Evolutionary conservation across 2,113 vertebrate species (phyloP), one percentile per base, ranked within the genome.

Genomic region (Zosterops pallidus): DNA sequence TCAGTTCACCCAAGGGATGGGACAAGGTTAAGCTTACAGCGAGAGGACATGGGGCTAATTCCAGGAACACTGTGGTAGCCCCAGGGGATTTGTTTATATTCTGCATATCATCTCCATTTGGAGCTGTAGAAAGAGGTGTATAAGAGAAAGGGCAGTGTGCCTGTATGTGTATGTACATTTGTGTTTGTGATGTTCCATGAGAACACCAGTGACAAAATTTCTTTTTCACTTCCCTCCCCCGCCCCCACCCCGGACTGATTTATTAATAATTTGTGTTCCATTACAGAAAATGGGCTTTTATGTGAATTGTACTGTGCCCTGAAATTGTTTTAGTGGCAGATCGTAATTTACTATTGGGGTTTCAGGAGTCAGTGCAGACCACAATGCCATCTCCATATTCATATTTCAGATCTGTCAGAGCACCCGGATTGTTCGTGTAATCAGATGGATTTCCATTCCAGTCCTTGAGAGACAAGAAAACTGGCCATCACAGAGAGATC

Each of bases 341-440:
- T 96, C 55, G 35, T 95, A 90, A 96, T 97, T 97, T 97, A 95
- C 89, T 96, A 57, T 47, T 70, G 96, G 92, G 93, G 93, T 93
- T 97, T 97, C 88, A 74, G 76, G 89, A 97, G 97, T 94, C 94
- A 52, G 87, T 52, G 86, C 69, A 47, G 93, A 97, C 96, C 96
- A 96, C 95, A 95, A 92, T 90, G 86, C 94, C 96, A 98, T 97
- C 97, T 97, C 97, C 98, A 98, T 98, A 98, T 98, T 98, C 97
- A 97, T 97, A 97, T 97, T 96, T 97, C 97, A 97, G 97, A 97
- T 97, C 95, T 97, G 98, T 98, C 98, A 97, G 42, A 92, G 96
- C 92, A 92, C 97, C 90, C 52, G 52, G 83, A 96, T 96, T 96
- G 95, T 96, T 97, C 96, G 0, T 97, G 95, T 97, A 97, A 97